Evolutionary conservation across 1,140 invertebrate species (phyloP).

Genomic region (Stratiolaelaps scimitus): DNA sequence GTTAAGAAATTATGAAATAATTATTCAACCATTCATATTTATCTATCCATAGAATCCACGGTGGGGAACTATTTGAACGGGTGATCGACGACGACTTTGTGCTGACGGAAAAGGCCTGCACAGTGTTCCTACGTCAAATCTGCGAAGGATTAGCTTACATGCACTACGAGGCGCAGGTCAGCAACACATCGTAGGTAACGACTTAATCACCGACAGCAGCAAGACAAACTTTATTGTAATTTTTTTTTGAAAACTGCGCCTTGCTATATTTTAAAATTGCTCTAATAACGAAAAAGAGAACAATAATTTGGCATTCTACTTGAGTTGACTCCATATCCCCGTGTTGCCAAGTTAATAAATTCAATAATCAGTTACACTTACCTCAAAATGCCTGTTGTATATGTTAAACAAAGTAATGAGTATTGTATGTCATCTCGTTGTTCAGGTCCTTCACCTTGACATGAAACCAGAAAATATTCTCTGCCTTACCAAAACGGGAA

Average conservation of each 20-base stretch:
- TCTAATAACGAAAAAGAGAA: too few relatives aligned
- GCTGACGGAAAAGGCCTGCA: slow-evolving; percentile 83
- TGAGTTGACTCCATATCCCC: too few relatives aligned
- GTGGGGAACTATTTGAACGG: slow-evolving; percentile 92
- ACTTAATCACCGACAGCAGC: too few relatives aligned
- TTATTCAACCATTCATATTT: too few relatives aligned
- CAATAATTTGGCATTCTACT: too few relatives aligned
- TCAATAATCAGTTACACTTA: too few relatives aligned
- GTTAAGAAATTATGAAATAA: too few relatives aligned
- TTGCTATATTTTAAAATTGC: too few relatives aligned
- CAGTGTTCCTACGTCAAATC: slow-evolving; percentile 91
- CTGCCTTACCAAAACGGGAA: slow-evolving; percentile 82
- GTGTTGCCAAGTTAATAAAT: too few relatives aligned
- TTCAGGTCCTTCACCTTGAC: slow-evolving; percentile 81
- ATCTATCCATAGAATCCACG: slow-evolving; percentile 61
- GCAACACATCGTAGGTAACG: neutral
- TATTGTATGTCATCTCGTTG: neutral
- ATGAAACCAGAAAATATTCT: slow-evolving; percentile 98
- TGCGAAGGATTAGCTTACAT: slow-evolving; percentile 93
- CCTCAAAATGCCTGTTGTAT: too few relatives aligned
- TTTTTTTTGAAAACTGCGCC: neutral
- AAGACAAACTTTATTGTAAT: neutral
- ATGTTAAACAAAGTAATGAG: slow-evolving; percentile 18
- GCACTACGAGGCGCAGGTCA: slow-evolving; percentile 54
- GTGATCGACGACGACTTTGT: slow-evolving; percentile 96